phyloP scores from a whole-genome alignment of 2,113 vertebrate genomes.

The Lates calcarifer region DNA sequence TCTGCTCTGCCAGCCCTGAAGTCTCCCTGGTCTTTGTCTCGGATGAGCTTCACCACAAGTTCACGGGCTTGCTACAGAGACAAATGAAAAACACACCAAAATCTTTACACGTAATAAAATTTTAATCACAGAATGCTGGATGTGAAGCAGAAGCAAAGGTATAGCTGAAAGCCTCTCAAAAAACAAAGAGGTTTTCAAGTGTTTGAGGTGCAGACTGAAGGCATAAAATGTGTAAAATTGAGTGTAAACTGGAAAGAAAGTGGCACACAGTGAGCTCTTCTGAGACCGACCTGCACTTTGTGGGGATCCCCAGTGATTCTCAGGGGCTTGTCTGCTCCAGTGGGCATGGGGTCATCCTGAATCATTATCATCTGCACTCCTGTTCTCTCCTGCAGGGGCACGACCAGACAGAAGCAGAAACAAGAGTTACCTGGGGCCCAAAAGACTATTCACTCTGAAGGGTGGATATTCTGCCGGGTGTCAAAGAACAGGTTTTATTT shows the following conservation, averaged over 20 bases:
- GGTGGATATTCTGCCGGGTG: conserved; percentile 5
- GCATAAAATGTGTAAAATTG: conserved; percentile 62
- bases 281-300: conserved; percentile 93
- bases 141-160: background rate
- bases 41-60: conserved; percentile 97
- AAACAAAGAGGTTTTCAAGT: conserved; percentile 8
- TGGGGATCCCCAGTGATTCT: conserved; percentile 97
- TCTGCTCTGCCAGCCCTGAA: conserved; percentile 91
- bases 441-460: conserved; percentile 7
- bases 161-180: background rate
- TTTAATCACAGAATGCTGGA: background rate
- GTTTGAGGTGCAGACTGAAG: conserved; percentile 12
- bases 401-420: conserved; percentile 36
- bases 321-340: conserved; percentile 97
- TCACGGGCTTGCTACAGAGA: conserved; percentile 94
- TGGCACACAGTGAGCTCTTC: conserved; percentile 25
- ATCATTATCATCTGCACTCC: conserved; percentile 99
- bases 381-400: conserved; percentile 90
- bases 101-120: background rate
- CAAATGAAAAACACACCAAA: background rate
- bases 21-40: conserved; percentile 97
- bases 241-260: conserved; percentile 43
- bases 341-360: conserved; percentile 96
- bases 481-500: conserved; percentile 19
- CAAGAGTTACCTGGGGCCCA: conserved; percentile 39